A percentile compares a stretch with the other conserved stretches of the same genome.
Evolutionary conservation across 2,113 vertebrate species (phyloP).

Genomic region (Spea bombifrons): DNA sequence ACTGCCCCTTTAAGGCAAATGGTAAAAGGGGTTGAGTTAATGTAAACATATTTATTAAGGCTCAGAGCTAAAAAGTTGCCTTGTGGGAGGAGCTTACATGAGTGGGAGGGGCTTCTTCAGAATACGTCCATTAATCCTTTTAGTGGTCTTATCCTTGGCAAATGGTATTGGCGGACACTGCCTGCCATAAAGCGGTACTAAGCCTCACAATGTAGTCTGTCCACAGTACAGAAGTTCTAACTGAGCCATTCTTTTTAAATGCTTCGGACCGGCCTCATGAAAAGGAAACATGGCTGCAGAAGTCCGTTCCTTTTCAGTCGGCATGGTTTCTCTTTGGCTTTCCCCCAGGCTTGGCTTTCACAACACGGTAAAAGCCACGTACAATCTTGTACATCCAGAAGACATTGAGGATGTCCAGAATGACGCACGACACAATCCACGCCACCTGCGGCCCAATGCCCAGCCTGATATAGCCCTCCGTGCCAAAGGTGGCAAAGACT

Average conservation of each 20-base stretch:
- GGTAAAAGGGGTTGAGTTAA: too few relatives aligned
- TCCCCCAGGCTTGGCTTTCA: slow-evolving; percentile 51
- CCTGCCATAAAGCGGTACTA: not conserved
- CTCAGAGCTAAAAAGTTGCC: too few relatives aligned
- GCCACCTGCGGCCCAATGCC: slow-evolving; percentile 71
- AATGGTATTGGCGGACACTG: too few relatives aligned
- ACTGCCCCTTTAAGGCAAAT: too few relatives aligned
- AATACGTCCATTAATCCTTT: too few relatives aligned
- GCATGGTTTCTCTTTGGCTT: slow-evolving; percentile 63
- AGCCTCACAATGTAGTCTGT: too few relatives aligned
- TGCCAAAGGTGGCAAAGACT: slow-evolving; percentile 71
- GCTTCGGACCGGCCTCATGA: not conserved
- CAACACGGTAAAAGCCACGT: slow-evolving; percentile 70
- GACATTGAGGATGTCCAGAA: slow-evolving; percentile 69
- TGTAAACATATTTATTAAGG: too few relatives aligned
- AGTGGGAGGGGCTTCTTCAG: not conserved
- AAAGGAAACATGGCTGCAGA: too few relatives aligned
- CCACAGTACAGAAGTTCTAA: not conserved
- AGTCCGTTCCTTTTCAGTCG: slow-evolving; percentile 55
- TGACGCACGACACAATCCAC: slow-evolving; percentile 71
- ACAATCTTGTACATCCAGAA: slow-evolving; percentile 76
- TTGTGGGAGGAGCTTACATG: not conserved
- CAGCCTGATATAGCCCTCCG: slow-evolving; percentile 64
- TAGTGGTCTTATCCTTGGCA: too few relatives aligned
- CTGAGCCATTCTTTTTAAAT: not conserved